Conservation (phyloP, 53 echinoderm and acorn worm genomes). For the Crossaster papposus region DNA sequence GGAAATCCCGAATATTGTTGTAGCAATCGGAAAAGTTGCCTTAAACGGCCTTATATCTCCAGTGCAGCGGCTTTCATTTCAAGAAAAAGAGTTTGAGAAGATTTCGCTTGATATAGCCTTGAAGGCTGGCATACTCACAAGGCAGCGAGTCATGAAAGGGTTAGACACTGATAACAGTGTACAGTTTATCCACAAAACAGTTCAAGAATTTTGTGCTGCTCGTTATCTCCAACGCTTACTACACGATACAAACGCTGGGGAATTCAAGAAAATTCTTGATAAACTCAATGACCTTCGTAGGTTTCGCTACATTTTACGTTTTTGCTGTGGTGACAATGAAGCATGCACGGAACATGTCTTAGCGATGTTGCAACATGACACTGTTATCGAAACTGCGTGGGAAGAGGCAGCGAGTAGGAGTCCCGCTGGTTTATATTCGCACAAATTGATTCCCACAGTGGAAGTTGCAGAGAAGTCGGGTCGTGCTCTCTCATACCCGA, state of each 20-base stretch:
- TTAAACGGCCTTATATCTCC: not conserved
- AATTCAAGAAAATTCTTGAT: not conserved
- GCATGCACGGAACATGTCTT: not conserved
- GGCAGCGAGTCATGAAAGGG: not conserved
- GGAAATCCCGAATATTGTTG: not conserved
- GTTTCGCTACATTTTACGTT: not conserved
- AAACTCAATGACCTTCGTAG: not conserved
- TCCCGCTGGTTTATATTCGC: no score
- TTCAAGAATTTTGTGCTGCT: not conserved
- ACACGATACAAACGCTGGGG: not conserved
- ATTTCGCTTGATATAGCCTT: not conserved
- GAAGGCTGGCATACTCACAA: not conserved
- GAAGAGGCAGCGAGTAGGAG: no score
- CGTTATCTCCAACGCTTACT: not conserved
- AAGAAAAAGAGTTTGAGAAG: not conserved
- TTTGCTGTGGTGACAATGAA: not conserved
- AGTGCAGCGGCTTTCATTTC: not conserved
- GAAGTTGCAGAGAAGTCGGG: no score
- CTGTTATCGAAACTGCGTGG: no score
- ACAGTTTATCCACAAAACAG: not conserved
- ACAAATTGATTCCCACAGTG: no score
- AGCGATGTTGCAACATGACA: no score
- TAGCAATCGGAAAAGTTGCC: not conserved
- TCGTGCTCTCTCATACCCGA: no score
- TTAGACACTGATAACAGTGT: not conserved